Base-by-base conservation (phyloP, 2,113 vertebrate species). In the Varanus salvator region DNA sequence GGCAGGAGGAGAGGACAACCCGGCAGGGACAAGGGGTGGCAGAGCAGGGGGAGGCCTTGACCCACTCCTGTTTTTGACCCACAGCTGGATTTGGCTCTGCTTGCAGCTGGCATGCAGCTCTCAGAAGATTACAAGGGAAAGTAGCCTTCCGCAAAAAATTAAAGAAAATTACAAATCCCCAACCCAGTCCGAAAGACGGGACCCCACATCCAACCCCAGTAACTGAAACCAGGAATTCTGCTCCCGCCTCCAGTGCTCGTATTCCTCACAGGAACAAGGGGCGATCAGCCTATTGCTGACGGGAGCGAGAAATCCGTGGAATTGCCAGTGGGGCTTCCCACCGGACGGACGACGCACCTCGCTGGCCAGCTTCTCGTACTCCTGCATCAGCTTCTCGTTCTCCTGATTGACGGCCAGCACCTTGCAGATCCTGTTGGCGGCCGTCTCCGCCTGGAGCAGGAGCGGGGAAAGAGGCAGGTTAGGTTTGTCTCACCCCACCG, bases 341-440 rank as follows among this genome's bases (percentile, higher is more conserved):
- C 38, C 38, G n/a, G n/a, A 1, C 38, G 38, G 6, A 19, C 11
- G 34, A 23, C 4, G 0, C 83, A 97, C 97, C 95, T 97, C 97
- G 23, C 97, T 97, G 84, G 97, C 96, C 75, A 97, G 94, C 88
- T 97, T 97, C 91, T 97, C 96, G 0, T 97, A 97, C 29, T 97
- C 97, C 27, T 97, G 95, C 97, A 97, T 97, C 82, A 97, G 94
- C 54, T 96, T 97, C 90, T 97, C 97, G 0, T 97, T 97, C 88
- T 97, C 97, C 88, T 97, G 97, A 90, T 97, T 97, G 87, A 97
- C 97, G 0, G 97, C 97, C 69, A 97, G 96, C 88, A 97, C 97
- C 75, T 97, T 97, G 92, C 97, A 97, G 95, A 97, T 97, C 90
- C 97, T 95, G 90, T 97, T 97, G 89, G 97, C 96, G 0, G 97